Percentiles rank a stretch among this genome's conserved stretches.
These are phyloP conservation scores for Oasisia sp. DNA, from an alignment of 2,888 invertebrate genomes.

Conservation along the genomic window DNA sequence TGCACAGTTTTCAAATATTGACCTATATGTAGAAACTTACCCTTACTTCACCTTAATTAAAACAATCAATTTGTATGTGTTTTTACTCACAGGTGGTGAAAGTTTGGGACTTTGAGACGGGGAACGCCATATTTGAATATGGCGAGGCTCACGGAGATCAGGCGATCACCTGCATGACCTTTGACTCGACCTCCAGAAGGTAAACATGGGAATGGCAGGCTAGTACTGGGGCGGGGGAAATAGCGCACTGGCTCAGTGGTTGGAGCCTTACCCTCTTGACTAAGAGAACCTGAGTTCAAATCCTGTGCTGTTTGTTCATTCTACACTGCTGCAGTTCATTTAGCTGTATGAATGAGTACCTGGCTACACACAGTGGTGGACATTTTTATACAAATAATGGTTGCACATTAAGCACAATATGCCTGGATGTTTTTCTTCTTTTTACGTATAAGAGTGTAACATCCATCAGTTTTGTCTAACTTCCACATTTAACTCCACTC, in stretches of 20 bases:
- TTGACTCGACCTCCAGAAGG: slow-evolving; percentile 64
- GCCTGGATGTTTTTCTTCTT: not conserved
- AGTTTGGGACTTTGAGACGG: slow-evolving; percentile 66
- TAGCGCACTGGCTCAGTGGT: no score
- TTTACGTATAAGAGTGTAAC: not conserved
- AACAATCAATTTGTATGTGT: not conserved
- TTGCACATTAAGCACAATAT: no score
- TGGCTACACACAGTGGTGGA: no score
- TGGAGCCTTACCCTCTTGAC: no score
- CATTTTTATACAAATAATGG: no score
- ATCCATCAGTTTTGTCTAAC: not conserved
- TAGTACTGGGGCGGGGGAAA: not conserved
- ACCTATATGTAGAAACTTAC: not conserved
- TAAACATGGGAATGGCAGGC: slow-evolving; percentile 35
- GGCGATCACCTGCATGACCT: slow-evolving; percentile 65
- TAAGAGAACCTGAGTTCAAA: no score
- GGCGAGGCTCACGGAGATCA: slow-evolving; percentile 63
- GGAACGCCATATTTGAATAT: slow-evolving; percentile 64
- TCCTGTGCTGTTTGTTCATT: no score
- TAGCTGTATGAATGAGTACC: no score
- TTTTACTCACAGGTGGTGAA: slow-evolving; percentile 57
- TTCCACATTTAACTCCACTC: no score
- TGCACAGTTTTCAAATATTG: no score
- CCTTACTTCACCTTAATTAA: not conserved
- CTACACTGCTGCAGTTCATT: no score